Evolutionary conservation across 2,888 invertebrate species (phyloP), one percentile per base, ranked within the genome.

Genomic region (Galerucella calmariensis): DNA sequence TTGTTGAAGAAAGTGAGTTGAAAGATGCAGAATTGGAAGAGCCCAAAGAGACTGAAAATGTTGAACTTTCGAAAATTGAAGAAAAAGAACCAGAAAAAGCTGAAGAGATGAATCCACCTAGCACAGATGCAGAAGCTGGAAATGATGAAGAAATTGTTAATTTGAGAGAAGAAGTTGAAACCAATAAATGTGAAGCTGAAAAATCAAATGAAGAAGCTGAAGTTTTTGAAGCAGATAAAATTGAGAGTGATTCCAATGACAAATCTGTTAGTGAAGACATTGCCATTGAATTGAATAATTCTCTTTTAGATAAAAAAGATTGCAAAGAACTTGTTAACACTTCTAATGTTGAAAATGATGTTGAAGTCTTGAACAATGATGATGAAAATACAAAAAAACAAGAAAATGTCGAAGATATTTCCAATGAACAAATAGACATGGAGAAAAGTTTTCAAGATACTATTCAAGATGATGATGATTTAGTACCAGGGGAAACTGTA

Each of bases 401-500:
- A 4, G 51, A 51, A 51, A n/a, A 51, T 51, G 6, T n/a, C n/a
- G 51, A 51, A 51, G n/a, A 51, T n/a, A 51, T 51, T n/a, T 51
- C 51, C 6, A 48, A 24, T 24, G 51, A 66, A 41, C 16, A 56
- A 41, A n/a, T 58, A 2, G 62, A 69, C 5, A 69, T 69, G 69
- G 46, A 69, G 14, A 69, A 48, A 10, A 69, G 48, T 51, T 69
- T 69, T 62, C 69, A 69, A 41, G 69, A 69, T 48, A 35, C 51
- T 16, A 14, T 71, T 20, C 46, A 41, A 65, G 63, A 65, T 6
- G 46, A 65, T 4, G 63, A 65, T 20, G 35, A 41, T 41, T 41
- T 41, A 41, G 35, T 41, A 8, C 2, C 35, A 8, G 35, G 16
- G 44, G 53, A 67, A 67, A 51, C 12, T 12, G 35, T 16, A 41